Conservation (phyloP, 2,888 invertebrate genomes). For the Timema cristinae region DNA sequence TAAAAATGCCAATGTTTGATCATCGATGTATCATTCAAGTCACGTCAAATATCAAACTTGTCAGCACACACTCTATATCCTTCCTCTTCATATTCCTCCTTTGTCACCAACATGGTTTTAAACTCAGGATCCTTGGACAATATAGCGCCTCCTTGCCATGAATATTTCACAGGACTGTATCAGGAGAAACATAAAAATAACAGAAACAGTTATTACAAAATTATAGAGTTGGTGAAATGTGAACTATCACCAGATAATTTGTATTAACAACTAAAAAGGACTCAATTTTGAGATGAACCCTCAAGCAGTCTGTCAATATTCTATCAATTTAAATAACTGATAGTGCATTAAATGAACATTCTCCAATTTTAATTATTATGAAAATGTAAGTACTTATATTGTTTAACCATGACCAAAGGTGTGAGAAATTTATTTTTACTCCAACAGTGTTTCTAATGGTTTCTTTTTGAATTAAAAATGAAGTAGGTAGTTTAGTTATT, state of each 20-base stretch:
- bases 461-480: too few species aligned
- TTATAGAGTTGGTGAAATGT: background rate
- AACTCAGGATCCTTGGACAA: constrained; percentile 72
- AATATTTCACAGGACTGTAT: constrained; percentile 71
- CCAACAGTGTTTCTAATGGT: too few species aligned
- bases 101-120: constrained; percentile 66
- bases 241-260: too few species aligned
- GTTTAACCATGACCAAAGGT: background rate
- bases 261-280: too few species aligned
- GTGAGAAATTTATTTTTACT: too few species aligned
- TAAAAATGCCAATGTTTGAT: too few species aligned
- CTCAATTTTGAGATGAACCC: too few species aligned
- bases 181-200: background rate
- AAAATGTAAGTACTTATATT: constrained; percentile 34
- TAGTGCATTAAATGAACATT: too few species aligned
- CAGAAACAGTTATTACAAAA: background rate
- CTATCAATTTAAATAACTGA: too few species aligned
- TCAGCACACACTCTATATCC: constrained; percentile 60
- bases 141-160: constrained; percentile 84
- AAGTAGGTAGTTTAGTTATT: too few species aligned
- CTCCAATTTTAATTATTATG: too few species aligned
- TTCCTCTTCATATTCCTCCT: constrained; percentile 85
- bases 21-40: constrained; percentile 5
- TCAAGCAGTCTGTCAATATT: too few species aligned
- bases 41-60: constrained; percentile 50